Evolutionary conservation across 2,888 invertebrate genomes (phyloP), one percentile per base, ranked within the genome.

Genomic region (Quadroppia sp.): DNA sequence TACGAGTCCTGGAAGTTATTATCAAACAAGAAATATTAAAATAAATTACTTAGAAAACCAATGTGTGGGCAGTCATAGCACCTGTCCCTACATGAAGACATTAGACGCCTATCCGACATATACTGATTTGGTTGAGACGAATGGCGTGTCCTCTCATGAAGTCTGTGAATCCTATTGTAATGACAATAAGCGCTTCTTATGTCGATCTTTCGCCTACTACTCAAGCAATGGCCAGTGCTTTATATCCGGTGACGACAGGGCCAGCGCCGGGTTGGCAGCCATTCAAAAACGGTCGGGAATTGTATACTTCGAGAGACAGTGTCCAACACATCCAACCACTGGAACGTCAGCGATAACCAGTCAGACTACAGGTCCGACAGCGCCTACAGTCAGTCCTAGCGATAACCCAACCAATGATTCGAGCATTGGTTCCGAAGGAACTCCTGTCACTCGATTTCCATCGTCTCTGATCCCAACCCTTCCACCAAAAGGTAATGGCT

Each of bases 1-100:
- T 56, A 71, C 75, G 0, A 74, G 53, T 50, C 71, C 76, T 0
- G 75, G 76, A 1, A 74, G 76, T 59, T 77, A 77, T 71, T 76
- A 76, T 40, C 71, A 76, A 23, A 77, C 76, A 20, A 72, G 76
- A 17, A 79, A 73, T 53, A 73, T 76, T 76, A 80, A 82, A 77
- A 81, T 84, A 40, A 85, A 85, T 77, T 86, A 86, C 80, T 81
- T 85, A 77, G 86, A 86, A 79, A 86, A 85, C 80, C 85, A 85
- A 78, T 86, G 86, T 77, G 80, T 84, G n/a, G 64, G 67, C 11
- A 25, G 53, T n/a, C 71, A 75, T 53, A 64, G 61, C 7, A 59
- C 28, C n/a, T 79, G 79, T 69, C 77, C 77, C 2, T 78, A 77
- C 48, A 77, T 76, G 53, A 74, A 76, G 36, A 78, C 77, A 17